phyloP scores from a whole-genome alignment of 2,888 invertebrate genomes.

The Lepidochitona cinerea region DNA sequence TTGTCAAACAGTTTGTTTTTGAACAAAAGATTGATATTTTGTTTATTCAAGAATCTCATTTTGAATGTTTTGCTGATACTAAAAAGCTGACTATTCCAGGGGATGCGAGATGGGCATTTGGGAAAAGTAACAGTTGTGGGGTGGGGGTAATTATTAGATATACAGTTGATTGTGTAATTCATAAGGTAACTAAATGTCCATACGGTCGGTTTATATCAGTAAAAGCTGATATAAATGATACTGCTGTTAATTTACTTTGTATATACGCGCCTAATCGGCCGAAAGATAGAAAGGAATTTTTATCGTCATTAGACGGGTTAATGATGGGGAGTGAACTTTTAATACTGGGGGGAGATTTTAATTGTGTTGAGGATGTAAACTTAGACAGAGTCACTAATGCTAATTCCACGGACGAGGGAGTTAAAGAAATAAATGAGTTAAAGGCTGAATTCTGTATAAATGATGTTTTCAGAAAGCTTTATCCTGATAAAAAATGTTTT shows the following conservation, averaged over 20 bases:
- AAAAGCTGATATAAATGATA: neutral
- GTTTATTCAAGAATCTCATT: neutral
- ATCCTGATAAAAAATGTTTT: slow-evolving; percentile 10
- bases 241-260: neutral
- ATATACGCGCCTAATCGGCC: neutral
- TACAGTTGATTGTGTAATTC: too few relatives aligned
- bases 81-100: neutral
- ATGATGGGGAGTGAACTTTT: neutral
- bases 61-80: neutral
- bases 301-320: neutral
- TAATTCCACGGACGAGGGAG: slow-evolving; percentile 7
- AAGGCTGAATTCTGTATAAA: slow-evolving; percentile 15
- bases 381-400: slow-evolving; percentile 22
- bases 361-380: slow-evolving; percentile 17
- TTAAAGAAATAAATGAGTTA: slow-evolving; percentile 12
- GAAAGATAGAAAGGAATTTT: neutral
- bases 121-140: neutral
- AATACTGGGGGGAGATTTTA: slow-evolving; percentile 24
- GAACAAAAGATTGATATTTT: neutral
- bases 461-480: slow-evolving; percentile 14
- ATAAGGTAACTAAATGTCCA: neutral
- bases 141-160: neutral
- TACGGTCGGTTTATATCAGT: neutral
- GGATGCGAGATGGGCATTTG: neutral
- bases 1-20: neutral